phyloP scores from a whole-genome alignment of 2,113 vertebrate genomes.

The Nyctereutes procyonoides region DNA sequence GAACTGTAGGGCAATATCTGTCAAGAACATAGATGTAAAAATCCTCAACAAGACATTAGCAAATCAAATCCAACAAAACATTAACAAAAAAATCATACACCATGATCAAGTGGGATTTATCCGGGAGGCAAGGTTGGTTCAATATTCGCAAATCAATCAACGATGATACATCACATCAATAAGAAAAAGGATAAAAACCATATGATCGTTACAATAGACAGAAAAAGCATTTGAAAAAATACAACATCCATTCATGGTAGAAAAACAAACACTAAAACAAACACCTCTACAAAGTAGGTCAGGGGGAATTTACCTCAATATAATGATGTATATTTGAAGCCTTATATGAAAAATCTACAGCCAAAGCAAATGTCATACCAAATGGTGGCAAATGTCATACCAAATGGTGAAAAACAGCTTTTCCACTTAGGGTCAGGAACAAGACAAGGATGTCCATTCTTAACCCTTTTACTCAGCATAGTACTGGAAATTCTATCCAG shows the following conservation, averaged over 20 bases:
- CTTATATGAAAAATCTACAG: background rate
- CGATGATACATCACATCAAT: background rate
- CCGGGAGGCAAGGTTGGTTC: background rate
- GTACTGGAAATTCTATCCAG: background rate
- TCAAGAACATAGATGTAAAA: background rate
- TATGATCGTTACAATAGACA: background rate
- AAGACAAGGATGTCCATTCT: background rate
- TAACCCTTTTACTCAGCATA: background rate
- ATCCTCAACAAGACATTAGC: background rate
- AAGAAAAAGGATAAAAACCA: background rate
- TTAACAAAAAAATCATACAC: background rate
- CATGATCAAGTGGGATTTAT: background rate
- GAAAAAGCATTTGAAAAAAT: background rate
- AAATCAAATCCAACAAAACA: background rate
- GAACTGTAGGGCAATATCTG: background rate
- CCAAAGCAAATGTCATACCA: background rate
- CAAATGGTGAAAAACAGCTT: background rate
- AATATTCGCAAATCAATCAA: background rate
- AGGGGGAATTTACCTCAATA: background rate
- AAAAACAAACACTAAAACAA: background rate
- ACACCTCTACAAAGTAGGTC: background rate
- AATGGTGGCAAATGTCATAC: background rate
- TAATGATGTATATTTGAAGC: background rate
- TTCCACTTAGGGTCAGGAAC: background rate
- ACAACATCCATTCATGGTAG: background rate